Evolutionary conservation across 2,797 vertebrate genomes (phyloP).

Genomic region (Aplochiton taeniatus): DNA sequence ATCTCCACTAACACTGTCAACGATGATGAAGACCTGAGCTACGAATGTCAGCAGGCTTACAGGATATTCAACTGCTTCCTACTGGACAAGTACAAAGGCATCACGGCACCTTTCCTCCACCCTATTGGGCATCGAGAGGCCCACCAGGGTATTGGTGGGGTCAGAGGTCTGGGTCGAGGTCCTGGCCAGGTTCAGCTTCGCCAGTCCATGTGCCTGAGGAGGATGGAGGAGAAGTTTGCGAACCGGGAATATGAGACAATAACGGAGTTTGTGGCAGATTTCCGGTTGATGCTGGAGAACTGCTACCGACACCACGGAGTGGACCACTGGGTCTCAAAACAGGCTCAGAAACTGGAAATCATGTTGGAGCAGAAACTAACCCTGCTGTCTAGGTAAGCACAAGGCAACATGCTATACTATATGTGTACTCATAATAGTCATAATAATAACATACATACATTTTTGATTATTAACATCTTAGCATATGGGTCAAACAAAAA

Average conservation of each 20-base stretch:
- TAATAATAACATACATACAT: no score
- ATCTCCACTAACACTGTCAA: slow-evolving; percentile 61
- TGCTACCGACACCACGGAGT: slow-evolving; percentile 92
- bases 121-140: slow-evolving; percentile 45
- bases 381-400: slow-evolving; percentile 86
- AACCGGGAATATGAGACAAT: slow-evolving; percentile 84
- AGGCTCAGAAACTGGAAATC: slow-evolving; percentile 94
- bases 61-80: slow-evolving; percentile 89
- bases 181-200: slow-evolving; percentile 54
- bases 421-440: not conserved
- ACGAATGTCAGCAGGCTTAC: slow-evolving; percentile 89
- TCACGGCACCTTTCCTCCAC: slow-evolving; percentile 77
- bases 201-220: slow-evolving; percentile 81
- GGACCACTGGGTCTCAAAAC: slow-evolving; percentile 95
- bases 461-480: no score
- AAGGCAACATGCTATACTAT: not conserved
- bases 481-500: not conserved
- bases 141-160: slow-evolving; percentile 31
- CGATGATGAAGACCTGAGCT: slow-evolving; percentile 76
- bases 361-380: slow-evolving; percentile 96
- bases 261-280: slow-evolving; percentile 92
- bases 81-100: slow-evolving; percentile 86
- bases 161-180: slow-evolving; percentile 47
- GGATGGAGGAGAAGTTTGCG: slow-evolving; percentile 90
- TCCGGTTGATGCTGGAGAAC: slow-evolving; percentile 91